Evolutionary conservation across 2,888 invertebrate genomes (phyloP).

Genomic region (Limnephilus lunatus): DNA sequence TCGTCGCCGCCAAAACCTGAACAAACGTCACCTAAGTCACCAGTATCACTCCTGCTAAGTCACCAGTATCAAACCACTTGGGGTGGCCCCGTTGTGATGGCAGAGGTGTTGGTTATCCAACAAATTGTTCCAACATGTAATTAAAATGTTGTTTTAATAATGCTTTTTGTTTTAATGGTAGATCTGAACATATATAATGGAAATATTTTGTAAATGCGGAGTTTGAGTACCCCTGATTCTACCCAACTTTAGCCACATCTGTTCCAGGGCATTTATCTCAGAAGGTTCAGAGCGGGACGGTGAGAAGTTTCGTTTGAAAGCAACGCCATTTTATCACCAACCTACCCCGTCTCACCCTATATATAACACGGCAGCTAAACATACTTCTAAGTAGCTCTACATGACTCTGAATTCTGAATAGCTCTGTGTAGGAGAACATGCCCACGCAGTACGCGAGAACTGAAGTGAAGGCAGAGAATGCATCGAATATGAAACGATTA

Average conservation of each 20-base stretch:
- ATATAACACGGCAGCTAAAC: background rate
- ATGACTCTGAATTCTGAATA: background rate
- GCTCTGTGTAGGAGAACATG: background rate
- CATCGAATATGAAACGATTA: background rate
- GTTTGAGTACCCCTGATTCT: background rate
- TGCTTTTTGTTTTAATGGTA: no score
- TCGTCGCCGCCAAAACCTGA: no score
- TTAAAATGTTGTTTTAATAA: no score
- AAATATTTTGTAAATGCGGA: background rate
- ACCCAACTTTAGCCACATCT: background rate
- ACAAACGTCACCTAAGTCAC: no score
- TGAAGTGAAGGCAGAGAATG: background rate
- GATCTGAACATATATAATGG: no score
- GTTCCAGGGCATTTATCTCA: background rate
- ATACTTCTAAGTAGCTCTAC: background rate
- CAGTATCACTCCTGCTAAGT: no score
- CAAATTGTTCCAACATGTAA: no score
- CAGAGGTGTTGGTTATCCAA: no score
- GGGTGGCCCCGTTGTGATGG: no score
- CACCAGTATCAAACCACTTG: no score
- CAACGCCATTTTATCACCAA: background rate
- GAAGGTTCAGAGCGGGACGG: background rate
- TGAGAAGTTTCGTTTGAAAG: background rate
- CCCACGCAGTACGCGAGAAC: background rate
- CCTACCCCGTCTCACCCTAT: background rate